These are phyloP conservation scores for Labeo catla DNA, from an alignment of 2,113 vertebrate species.

Conservation along the genomic window DNA sequence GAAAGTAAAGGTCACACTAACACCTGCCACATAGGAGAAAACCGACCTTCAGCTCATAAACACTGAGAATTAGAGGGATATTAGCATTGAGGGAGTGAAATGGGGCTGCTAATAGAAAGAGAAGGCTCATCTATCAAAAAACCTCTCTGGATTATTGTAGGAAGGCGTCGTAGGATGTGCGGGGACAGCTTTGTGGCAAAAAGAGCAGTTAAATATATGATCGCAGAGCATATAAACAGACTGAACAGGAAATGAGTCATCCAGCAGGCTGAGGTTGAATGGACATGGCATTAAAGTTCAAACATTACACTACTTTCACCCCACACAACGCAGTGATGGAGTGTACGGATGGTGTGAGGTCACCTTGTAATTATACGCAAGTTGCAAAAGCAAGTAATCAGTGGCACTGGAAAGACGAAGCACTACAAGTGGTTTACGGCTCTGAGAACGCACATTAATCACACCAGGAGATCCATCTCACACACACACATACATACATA, in stretches of 20 bases:
- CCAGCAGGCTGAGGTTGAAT: not conserved
- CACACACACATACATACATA: slow-evolving; percentile 2
- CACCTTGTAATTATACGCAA: slow-evolving; percentile 20
- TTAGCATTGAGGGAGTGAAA: not conserved
- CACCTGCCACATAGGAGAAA: not conserved
- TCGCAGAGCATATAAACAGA: not conserved
- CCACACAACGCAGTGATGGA: not conserved
- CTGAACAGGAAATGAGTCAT: slow-evolving; percentile 23
- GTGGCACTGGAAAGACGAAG: not conserved
- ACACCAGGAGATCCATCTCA: slow-evolving; percentile 35
- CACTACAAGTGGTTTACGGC: slow-evolving; percentile 27
- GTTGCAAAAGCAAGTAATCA: slow-evolving; percentile 10
- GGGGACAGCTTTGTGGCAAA: slow-evolving; percentile 7
- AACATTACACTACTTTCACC: not conserved
- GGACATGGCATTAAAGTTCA: slow-evolving; percentile 2
- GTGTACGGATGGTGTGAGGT: not conserved
- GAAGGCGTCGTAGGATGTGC: not conserved
- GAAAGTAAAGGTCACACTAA: not conserved
- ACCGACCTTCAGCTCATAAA: slow-evolving; percentile 11
- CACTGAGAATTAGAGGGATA: not conserved
- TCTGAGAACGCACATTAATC: slow-evolving; percentile 33
- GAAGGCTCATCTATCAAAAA: slow-evolving; percentile 27
- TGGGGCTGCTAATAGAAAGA: not conserved
- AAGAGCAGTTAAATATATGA: not conserved
- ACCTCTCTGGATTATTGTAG: not conserved